Base-by-base conservation (phyloP, 2,888 invertebrate species). In the Scelioninae gen. 1 region DNA sequence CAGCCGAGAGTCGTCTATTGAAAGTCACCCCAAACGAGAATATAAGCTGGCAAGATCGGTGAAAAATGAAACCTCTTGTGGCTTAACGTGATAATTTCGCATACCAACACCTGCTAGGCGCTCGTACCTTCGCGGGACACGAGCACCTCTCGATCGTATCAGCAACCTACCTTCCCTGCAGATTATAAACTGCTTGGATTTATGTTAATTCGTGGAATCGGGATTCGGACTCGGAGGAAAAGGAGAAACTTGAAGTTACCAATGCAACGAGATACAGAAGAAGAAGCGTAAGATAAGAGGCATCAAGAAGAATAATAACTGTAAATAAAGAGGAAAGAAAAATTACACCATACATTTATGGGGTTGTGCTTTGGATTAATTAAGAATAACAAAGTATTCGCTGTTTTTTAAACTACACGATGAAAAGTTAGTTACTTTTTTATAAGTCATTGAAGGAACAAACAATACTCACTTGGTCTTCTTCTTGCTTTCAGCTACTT, bases 181-280 rank as follows among this genome's bases (percentile, higher is more conserved):
- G 90, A 90, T 91, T 90, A 89, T 91, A 89, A 91, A 90, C 89
- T 88, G 87, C 85, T 82, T 86, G 88, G 89, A 89, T 89, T 90
- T 90, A 90, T 88, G 90, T 89, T 88, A 88, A 90, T 90, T 90
- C 89, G 86, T 86, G 87, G 88, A 89, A 90, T 88, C 88, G 86
- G 84, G 85, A 83, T 86, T 86, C 80, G 84, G 72, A 74, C 78
- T 74, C 85, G 85, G 75, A 83, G 68, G 79, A 86, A 84, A 80
- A 78, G 76, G 82, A 82, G 84, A 84, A 81, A 81, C 83, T 78
- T 78, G 45, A 80, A 74, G 82, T 78, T 56, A 76, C 80, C 80
- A 82, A 83, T 80, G 83, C 76, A 83, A 84, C 71, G 62, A 72
- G 80, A 83, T 83, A 74, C 83, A 82, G 74, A 72, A 55, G 81